phyloP scores from a whole-genome alignment of 2,113 vertebrate species.

The Engraulis encrasicolus region DNA sequence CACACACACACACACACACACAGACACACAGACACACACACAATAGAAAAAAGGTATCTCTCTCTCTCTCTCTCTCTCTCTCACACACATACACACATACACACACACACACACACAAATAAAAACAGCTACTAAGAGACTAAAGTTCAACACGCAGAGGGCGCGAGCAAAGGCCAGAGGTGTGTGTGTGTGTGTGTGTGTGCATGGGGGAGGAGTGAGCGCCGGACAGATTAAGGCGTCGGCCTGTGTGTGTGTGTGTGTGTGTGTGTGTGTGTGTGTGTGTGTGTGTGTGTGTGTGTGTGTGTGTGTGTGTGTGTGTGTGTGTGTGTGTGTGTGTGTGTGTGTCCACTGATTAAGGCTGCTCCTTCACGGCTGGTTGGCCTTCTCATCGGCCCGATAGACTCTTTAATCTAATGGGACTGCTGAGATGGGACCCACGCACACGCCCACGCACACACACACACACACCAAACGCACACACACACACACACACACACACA shows the following conservation, averaged over 20 bases:
- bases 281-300: conserved; percentile 26
- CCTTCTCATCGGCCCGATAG: conserved; percentile 48
- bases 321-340: background rate
- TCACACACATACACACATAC: background rate
- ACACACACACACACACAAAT: background rate
- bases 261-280: conserved; percentile 30
- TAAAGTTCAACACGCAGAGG: no score
- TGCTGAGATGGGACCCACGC: conserved; percentile 40
- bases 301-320: conserved; percentile 24
- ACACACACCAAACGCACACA: no score
- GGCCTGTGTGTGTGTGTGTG: conserved; percentile 3
- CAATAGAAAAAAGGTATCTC: no score
- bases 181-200: no score
- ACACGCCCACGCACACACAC: no score
- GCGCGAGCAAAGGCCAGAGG: background rate
- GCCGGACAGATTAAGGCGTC: background rate
- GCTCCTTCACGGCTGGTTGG: conserved; percentile 54
- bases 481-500: no score
- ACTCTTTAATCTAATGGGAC: conserved; percentile 56
- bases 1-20: background rate
- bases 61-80: no score
- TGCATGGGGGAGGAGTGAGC: background rate
- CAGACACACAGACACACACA: no score
- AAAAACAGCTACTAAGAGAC: no score
- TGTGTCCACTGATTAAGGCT: conserved; percentile 39